Evolutionary conservation across 2,797 vertebrate genomes (phyloP).

Genomic region (Dendrocincla tyrannina): DNA sequence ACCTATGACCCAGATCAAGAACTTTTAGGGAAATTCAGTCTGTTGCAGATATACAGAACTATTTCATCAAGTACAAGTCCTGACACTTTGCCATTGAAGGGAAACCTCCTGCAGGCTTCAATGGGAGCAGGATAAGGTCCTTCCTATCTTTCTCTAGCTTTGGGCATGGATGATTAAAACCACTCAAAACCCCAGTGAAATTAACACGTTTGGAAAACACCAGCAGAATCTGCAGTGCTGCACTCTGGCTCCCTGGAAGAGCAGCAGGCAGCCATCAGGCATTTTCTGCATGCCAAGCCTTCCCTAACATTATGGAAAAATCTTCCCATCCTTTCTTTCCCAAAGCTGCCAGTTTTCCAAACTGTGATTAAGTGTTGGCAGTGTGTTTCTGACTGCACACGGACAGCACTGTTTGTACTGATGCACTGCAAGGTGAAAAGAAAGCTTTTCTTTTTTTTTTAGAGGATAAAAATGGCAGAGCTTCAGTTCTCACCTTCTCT

Average conservation of each 20-base stretch:
- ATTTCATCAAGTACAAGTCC: not conserved
- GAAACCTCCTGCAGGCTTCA: not conserved
- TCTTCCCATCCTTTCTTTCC: not conserved
- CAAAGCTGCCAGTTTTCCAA: not conserved
- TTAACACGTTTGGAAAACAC: not conserved
- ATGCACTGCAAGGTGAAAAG: not conserved
- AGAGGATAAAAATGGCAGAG: not conserved
- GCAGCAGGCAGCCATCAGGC: not conserved
- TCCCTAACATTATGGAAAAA: not conserved
- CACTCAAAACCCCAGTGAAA: not conserved
- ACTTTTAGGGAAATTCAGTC: not conserved
- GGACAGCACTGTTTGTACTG: not conserved
- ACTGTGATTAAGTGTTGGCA: not conserved
- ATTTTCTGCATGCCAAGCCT: not conserved
- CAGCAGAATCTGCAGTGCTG: not conserved
- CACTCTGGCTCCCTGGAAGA: not conserved
- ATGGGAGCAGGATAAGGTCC: not conserved
- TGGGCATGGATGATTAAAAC: not conserved
- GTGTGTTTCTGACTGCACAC: not conserved
- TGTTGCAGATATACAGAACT: not conserved
- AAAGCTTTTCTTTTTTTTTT: not conserved
- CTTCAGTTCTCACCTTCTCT: not conserved
- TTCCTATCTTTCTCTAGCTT: not conserved
- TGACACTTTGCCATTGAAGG: not conserved
- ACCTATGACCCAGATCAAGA: not conserved